Base-by-base conservation (phyloP, 2,113 vertebrate species). In the Syngnathoides biaculeatus region DNA sequence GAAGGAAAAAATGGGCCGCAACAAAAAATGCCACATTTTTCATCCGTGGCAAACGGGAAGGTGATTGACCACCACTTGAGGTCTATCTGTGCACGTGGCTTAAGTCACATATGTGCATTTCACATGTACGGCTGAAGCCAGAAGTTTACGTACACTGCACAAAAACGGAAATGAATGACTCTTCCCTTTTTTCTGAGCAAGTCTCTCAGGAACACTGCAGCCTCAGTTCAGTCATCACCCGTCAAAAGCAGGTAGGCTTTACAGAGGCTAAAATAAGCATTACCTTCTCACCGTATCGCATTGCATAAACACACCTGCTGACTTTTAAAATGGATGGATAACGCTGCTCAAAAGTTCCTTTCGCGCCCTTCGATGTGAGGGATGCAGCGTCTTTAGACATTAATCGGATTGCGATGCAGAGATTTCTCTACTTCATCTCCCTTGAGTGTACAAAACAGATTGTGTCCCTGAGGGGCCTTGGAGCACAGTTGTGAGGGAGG, bases 401-500 rank as follows among this genome's bases (percentile, higher is more conserved):
- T 81, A 80, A 86, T 86, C 75, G 76, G 71, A 74, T 74, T 74
- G 69, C 66, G 65, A 39, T 26, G 42, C 17, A 59, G 73, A 71
- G 65, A 83, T 77, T 72, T 67, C 62, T 60, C 55, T 76, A 50
- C 48, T 67, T 66, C 69, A 69, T 39, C 79, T 88, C 82, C 77
- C 83, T 50, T 62, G 79, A 85, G 79, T 66, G 47, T 72, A 75
- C 75, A 78, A 62, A 86, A 69, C 79, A 81, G 73, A 84, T 69
- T 74, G 79, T 65, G 67, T 81, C 76, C 84, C 78, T 1, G 58
- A 79, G 81, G 84, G 79, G 67, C 78, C 74, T 69, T 24, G 61
- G 27, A 83, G 73, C 81, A 63, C 79, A 74, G 69, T 82, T 82
- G 75, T 80, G 83, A 83, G 74, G 78, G 78, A n/a, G n/a, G n/a